Evolutionary conservation across 2,113 vertebrate genomes (phyloP).

Genomic region (Monopterus albus): DNA sequence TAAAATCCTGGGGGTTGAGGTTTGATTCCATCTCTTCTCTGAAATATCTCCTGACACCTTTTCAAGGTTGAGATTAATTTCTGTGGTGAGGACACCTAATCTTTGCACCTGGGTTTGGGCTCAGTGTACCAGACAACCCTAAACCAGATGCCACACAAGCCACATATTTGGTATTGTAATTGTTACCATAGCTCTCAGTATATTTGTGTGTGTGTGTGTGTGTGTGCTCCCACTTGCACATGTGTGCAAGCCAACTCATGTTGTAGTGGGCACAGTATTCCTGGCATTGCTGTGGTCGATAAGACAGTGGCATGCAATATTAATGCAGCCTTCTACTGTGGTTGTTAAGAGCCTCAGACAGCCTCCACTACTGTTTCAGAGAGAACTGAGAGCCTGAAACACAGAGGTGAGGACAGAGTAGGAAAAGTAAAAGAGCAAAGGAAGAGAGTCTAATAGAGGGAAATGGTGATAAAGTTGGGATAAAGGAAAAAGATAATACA

Average conservation of each 20-base stretch:
- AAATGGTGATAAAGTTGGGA: conserved; percentile 31
- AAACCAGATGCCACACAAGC: conserved; percentile 34
- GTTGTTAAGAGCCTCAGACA: conserved; percentile 89
- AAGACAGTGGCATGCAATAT: conserved; percentile 92
- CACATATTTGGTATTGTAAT: conserved; percentile 30
- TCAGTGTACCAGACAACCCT: conserved; percentile 23
- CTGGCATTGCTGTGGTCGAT: conserved; percentile 84
- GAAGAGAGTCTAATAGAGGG: conserved; percentile 9
- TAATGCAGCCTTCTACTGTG: conserved; percentile 91
- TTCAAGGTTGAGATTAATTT: conserved; percentile 2
- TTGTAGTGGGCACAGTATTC: conserved; percentile 76
- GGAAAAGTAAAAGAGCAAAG: conserved; percentile 7
- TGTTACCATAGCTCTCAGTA: conserved; percentile 17
- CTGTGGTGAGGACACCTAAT: conserved; percentile 31
- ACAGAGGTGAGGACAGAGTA: conserved; percentile 76
- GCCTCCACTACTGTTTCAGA: conserved; percentile 87
- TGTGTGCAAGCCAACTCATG: conserved; percentile 58
- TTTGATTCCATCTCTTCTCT: conserved; percentile 3
- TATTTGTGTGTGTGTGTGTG: conserved; percentile 10
- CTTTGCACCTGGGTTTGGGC: not conserved
- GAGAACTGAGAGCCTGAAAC: conserved; percentile 82
- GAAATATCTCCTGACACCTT: conserved; percentile 15
- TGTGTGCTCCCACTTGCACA: conserved; percentile 8
- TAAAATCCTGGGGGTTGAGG: not conserved
- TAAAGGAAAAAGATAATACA: conserved; percentile 28